These are phyloP conservation scores for Agrochola macilenta DNA, from an alignment of 2,888 invertebrate species.

Conservation along the genomic window DNA sequence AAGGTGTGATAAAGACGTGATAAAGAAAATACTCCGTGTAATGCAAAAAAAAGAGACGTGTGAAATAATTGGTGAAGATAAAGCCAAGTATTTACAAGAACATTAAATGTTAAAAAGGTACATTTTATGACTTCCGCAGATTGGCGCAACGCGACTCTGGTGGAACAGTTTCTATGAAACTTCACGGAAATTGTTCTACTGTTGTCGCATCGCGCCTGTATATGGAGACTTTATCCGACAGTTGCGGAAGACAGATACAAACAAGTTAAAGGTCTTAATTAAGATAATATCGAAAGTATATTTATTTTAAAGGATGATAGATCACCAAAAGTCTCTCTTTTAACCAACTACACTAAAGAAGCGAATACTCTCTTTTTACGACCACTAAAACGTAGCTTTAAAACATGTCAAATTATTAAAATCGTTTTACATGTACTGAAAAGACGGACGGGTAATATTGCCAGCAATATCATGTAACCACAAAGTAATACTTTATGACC, in stretches of 20 bases:
- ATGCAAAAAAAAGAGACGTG: background rate
- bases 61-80: constrained; percentile 5
- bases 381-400: background rate
- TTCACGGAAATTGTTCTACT: too few relatives aligned
- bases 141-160: too few relatives aligned
- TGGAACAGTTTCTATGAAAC: too few relatives aligned
- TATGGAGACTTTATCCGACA: too few relatives aligned
- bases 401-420: constrained; percentile 50
- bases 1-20: background rate
- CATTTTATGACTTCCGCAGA: too few relatives aligned
- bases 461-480: constrained; percentile 35
- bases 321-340: background rate
- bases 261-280: constrained; percentile 1
- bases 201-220: too few relatives aligned
- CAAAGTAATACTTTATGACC: constrained; percentile 56
- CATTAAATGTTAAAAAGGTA: too few relatives aligned
- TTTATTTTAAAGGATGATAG: background rate
- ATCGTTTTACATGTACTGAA: constrained; percentile 32
- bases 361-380: background rate
- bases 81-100: background rate
- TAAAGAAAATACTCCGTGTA: background rate
- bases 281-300: background rate
- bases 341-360: background rate
- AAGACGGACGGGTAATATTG: constrained; percentile 34
- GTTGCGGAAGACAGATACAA: background rate